Evolutionary conservation across 2,888 invertebrate species (phyloP).

Genomic region (Eupithecia pulchellata): DNA sequence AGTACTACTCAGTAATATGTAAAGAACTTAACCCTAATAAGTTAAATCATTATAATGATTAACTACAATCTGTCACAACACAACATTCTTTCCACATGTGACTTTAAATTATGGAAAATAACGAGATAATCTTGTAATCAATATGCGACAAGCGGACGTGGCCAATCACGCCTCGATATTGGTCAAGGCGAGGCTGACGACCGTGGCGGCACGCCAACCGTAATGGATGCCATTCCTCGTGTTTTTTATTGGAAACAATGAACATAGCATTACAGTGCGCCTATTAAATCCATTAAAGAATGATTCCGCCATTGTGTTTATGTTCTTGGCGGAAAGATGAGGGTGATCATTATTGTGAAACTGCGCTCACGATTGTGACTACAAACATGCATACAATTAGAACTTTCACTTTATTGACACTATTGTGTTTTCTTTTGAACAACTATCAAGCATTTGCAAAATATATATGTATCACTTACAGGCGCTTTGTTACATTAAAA

Average conservation of each 20-base stretch:
- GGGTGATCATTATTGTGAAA: constrained; percentile 23
- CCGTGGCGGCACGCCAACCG: constrained; percentile 78
- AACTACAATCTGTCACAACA: constrained; percentile 21
- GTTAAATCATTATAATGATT: neutral
- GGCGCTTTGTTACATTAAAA: neutral
- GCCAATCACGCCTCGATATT: constrained; percentile 69
- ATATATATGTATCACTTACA: neutral
- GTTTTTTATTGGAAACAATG: constrained; percentile 71
- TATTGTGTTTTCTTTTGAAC: neutral
- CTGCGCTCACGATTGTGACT: constrained; percentile 11
- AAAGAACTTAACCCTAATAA: neutral
- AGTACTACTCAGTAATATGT: neutral
- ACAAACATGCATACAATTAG: constrained; percentile 9
- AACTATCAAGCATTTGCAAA: neutral
- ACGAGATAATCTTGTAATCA: constrained; percentile 62
- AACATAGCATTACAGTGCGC: constrained; percentile 51
- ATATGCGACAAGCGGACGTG: constrained; percentile 68
- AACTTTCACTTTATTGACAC: constrained; percentile 9
- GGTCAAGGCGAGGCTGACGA: constrained; percentile 81
- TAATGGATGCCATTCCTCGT: constrained; percentile 71
- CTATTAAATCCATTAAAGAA: constrained; percentile 23
- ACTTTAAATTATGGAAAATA: constrained; percentile 56
- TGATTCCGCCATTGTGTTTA: constrained; percentile 27
- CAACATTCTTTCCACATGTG: constrained; percentile 30
- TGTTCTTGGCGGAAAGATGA: constrained; percentile 8